Evolutionary conservation across 1,140 invertebrate species (phyloP), one percentile per base, ranked within the genome.

Genomic region (Thrips palmi): DNA sequence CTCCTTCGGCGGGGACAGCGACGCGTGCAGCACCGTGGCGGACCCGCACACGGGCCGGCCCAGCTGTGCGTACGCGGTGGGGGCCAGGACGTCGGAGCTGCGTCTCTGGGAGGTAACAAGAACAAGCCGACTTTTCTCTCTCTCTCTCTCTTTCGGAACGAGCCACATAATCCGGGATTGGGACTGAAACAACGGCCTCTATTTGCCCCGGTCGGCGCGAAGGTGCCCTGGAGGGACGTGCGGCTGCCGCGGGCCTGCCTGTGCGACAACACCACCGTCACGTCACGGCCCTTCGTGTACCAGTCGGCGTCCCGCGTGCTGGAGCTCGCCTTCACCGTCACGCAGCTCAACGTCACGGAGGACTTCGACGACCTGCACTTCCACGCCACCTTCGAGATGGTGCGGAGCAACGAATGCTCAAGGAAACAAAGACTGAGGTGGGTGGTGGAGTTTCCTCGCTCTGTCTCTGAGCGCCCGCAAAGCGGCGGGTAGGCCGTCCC

Each of bases 331-430:
- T 83, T 85, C 52, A 67, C 65, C 0, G 68, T 84, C 2, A 74
- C 67, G 1, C 65, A 72, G 46, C 85, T 86, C 81, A 78, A 77
- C 53, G 74, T 80, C 19, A 76, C 71, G 7, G 76, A 86, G 53
- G 80, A 85, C 57, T 81, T 77, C 46, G 66, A 69, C 25, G 72
- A 81, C 54, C 84, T 79, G 54, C 70, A 68, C 45, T 86, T 86
- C 55, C 79, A 84, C 49, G 80, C 74, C 0, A 63, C 75, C 0
- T 78, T 75, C 54, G 65, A 78, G 52, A 63, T 74, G 24, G 54
- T 77, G 10, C 60, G 68, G 10, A 63, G 68, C 29, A 58, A 67
- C 1, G 69, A 74, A 27, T 80, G 76, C 44, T 65, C 71, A 0
- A 58, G 72, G 25, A 64, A 65, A 29, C 67, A 77, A 41, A 58